phyloP scores from a whole-genome alignment of 1,140 invertebrate genomes.

The Helicoverpa armigera region DNA sequence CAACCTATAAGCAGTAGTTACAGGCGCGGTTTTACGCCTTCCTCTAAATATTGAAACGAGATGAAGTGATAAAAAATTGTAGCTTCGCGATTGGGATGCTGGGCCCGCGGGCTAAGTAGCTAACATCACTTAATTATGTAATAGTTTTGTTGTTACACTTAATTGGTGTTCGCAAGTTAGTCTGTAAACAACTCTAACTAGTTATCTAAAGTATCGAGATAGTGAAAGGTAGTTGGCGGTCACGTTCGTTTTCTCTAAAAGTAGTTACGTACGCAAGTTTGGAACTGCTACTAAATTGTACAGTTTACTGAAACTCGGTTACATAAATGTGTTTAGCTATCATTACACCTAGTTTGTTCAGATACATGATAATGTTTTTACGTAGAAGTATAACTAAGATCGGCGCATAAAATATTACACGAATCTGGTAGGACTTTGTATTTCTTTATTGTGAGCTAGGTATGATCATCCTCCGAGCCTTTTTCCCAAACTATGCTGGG shows the following conservation, averaged over 20 bases:
- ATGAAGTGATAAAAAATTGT: constrained; percentile 62
- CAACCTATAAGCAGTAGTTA: constrained; percentile 53
- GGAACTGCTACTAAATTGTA: too few relatives aligned
- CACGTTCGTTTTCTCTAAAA: constrained; percentile 4
- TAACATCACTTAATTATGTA: constrained; percentile 10
- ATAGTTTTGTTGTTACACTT: background rate
- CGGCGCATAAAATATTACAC: too few relatives aligned
- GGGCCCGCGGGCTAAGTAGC: constrained; percentile 23
- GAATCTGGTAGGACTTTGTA: too few relatives aligned
- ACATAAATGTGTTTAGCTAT: too few relatives aligned
- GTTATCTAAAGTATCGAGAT: background rate
- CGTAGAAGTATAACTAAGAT: too few relatives aligned
- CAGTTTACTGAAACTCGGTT: too few relatives aligned
- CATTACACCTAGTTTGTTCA: too few relatives aligned
- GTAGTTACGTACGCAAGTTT: background rate
- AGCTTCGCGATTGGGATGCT: constrained; percentile 49
- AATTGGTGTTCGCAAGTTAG: background rate
- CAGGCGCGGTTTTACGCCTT: constrained; percentile 49
- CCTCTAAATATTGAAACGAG: constrained; percentile 56
- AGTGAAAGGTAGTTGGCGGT: background rate
- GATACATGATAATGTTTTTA: too few relatives aligned
- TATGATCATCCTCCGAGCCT: too few relatives aligned
- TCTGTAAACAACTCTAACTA: background rate
- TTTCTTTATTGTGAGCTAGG: too few relatives aligned
- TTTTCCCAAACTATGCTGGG: too few relatives aligned